These are phyloP conservation scores for Calcarius lapponicus DNA, from an alignment of 2,797 vertebrate genomes.

Conservation along the genomic window DNA sequence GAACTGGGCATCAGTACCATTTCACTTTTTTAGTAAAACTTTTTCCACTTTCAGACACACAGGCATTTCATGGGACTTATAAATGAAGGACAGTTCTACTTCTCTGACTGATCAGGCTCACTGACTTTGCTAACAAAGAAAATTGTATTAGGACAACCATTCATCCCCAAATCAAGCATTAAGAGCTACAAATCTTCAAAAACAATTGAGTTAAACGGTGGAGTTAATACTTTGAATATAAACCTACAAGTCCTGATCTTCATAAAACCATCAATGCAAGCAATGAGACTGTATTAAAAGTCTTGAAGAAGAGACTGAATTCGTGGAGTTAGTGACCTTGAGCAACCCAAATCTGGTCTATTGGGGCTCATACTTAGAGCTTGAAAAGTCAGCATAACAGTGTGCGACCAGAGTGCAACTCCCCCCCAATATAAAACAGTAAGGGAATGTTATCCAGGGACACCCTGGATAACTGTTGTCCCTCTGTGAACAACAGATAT, in stretches of 20 bases:
- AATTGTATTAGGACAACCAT: neutral
- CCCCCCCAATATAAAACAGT: rapidly evolving
- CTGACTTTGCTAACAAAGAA: neutral
- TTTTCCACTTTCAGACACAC: neutral
- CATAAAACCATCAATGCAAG: neutral
- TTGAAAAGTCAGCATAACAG: neutral
- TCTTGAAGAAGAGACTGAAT: neutral
- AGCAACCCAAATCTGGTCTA: neutral
- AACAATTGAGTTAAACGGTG: neutral
- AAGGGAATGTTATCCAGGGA: neutral
- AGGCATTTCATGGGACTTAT: neutral
- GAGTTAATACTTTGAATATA: neutral
- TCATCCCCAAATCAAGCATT: neutral
- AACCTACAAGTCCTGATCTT: neutral
- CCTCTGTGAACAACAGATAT: neutral
- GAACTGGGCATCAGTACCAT: neutral
- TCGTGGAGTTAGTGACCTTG: neutral
- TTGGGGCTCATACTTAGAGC: neutral
- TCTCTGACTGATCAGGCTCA: neutral
- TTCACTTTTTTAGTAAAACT: neutral
- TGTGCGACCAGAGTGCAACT: neutral
- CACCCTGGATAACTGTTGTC: neutral
- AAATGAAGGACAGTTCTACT: neutral
- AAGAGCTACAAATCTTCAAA: neutral
- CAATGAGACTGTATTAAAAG: neutral